Conservation (phyloP, 2,797 vertebrate species). For the Syndactyla subalaris region DNA sequence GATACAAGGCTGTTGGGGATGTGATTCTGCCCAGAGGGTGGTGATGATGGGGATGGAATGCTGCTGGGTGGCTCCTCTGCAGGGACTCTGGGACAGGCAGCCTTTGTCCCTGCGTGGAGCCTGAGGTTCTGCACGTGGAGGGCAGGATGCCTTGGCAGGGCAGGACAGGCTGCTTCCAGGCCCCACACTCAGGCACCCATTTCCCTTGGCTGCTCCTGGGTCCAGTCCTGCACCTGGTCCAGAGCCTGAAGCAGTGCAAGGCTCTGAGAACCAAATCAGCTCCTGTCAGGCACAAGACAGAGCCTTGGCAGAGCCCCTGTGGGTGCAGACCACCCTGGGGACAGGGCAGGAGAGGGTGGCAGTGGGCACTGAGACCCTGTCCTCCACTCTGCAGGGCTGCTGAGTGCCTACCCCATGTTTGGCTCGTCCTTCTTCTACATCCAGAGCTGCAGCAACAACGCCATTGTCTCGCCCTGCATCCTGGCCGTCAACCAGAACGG, state of each 20-base stretch:
- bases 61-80: not conserved
- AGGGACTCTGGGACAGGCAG: not conserved
- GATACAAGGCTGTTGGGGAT: not conserved
- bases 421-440: slow-evolving; percentile 98
- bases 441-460: slow-evolving; percentile 89
- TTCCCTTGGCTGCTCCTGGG: not conserved
- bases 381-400: slow-evolving; percentile 79
- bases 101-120: not conserved
- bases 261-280: not conserved
- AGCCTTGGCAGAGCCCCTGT: not conserved
- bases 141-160: not conserved
- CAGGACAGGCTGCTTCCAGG: not conserved
- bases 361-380: not conserved
- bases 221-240: not conserved
- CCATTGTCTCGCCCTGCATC: slow-evolving; percentile 89
- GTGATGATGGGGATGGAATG: not conserved
- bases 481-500: slow-evolving; percentile 94
- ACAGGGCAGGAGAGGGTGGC: accelerated
- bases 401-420: slow-evolving; percentile 94
- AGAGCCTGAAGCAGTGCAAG: not conserved
- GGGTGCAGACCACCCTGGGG: not conserved
- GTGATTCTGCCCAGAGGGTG: not conserved
- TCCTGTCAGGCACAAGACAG: not conserved
- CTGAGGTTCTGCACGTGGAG: not conserved
- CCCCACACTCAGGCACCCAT: accelerated